Percentiles rank a stretch among this genome's conserved stretches.
Evolutionary conservation across 2,888 invertebrate species (phyloP).

Genomic region (Neoitamus cyanurus): DNA sequence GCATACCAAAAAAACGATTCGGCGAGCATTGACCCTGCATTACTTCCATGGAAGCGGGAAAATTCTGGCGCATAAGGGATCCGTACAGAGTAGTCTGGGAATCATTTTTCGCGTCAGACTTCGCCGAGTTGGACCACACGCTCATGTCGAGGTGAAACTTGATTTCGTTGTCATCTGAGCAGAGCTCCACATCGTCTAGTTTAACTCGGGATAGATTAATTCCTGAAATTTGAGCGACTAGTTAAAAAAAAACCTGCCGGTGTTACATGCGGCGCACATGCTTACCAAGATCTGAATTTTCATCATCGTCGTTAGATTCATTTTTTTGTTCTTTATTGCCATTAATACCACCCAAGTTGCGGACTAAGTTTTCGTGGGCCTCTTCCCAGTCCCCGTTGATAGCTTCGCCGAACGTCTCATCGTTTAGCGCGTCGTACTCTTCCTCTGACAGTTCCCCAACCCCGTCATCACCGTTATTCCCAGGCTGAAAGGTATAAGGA

Average conservation of each 20-base stretch:
- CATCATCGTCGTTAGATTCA: slow-evolving; percentile 58
- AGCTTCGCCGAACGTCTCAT: slow-evolving; percentile 90
- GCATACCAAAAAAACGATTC: slow-evolving; percentile 56
- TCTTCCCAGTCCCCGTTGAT: slow-evolving; percentile 80
- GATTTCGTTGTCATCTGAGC: slow-evolving; percentile 61
- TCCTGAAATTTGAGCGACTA: slow-evolving; percentile 54
- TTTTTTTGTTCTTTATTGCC: slow-evolving; percentile 46
- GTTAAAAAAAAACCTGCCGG: neutral
- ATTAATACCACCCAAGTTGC: slow-evolving; percentile 68
- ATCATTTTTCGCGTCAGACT: slow-evolving; percentile 55
- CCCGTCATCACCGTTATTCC: slow-evolving; percentile 59
- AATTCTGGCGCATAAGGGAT: slow-evolving; percentile 58
- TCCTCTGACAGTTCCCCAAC: slow-evolving; percentile 78
- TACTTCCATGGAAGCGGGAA: slow-evolving; percentile 57
- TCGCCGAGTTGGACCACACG: slow-evolving; percentile 67
- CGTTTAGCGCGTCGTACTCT: slow-evolving; percentile 91
- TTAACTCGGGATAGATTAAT: slow-evolving; percentile 63
- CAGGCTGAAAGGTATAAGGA: slow-evolving; percentile 56
- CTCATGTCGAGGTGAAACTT: slow-evolving; percentile 65
- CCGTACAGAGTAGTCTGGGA: slow-evolving; percentile 54
- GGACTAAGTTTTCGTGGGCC: slow-evolving; percentile 77
- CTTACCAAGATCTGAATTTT: slow-evolving; percentile 61
- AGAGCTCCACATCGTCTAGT: slow-evolving; percentile 64
- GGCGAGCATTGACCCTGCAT: slow-evolving; percentile 48
- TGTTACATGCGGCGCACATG: neutral